A percentile compares a stretch with the other conserved stretches of the same genome.
These are phyloP conservation scores for Nibea coibor DNA, from an alignment of 2,113 vertebrate species.

Conservation along the genomic window DNA sequence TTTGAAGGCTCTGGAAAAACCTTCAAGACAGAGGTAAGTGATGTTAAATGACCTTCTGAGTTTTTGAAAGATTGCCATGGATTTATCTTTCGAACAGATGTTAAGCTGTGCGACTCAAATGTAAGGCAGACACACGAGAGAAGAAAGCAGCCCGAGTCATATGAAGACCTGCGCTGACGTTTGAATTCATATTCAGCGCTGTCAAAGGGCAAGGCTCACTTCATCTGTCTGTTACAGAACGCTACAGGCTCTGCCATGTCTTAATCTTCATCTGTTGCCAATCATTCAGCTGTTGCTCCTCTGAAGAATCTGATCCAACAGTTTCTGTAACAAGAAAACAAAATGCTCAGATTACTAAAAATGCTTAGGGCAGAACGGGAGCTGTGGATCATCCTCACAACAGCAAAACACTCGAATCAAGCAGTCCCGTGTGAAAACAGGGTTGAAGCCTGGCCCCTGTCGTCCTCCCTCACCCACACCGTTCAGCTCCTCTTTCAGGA, in stretches of 20 bases:
- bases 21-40: constrained; percentile 4
- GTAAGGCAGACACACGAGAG: neutral
- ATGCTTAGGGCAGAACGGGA: neutral
- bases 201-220: constrained; percentile 8
- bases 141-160: neutral
- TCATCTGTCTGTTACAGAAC: neutral
- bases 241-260: neutral
- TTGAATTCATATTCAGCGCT: neutral
- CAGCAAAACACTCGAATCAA: constrained; percentile 1
- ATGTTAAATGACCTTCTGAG: constrained; percentile 23
- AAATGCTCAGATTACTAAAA: constrained; percentile 6
- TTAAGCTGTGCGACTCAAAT: neutral
- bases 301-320: constrained; percentile 88
- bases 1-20: constrained; percentile 33
- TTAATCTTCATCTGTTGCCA: constrained; percentile 1
- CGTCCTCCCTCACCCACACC: constrained; percentile 17
- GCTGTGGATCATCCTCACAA: constrained; percentile 1
- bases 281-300: constrained; percentile 84
- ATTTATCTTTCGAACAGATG: constrained; percentile 48
- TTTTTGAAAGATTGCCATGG: constrained; percentile 22
- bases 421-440: neutral
- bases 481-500: constrained; percentile 39
- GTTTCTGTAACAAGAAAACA: constrained; percentile 60
- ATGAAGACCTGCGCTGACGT: neutral
- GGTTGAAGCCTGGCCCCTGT: neutral